Base-by-base conservation (phyloP, 2,888 invertebrate genomes). In the Acrobasis suavella region DNA sequence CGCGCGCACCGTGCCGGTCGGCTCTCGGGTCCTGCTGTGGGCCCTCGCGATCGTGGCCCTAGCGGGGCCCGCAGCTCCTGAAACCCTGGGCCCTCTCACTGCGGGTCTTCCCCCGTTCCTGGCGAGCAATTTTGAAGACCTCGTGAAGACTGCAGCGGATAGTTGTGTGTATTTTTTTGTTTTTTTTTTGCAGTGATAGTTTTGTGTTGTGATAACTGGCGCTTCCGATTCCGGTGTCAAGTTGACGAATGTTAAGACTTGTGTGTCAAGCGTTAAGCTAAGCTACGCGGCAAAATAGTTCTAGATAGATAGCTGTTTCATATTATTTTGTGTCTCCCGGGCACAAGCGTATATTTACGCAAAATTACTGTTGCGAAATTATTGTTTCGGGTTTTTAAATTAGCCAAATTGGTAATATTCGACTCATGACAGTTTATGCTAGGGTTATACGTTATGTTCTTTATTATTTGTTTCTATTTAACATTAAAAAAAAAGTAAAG, bases 121-220 rank as follows among this genome's bases (percentile, higher is more conserved):
- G 60, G 65, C 72, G 8, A 69, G 73, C 17, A 78, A 77, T 69
- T 75, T 81, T 59, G 80, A 81, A 17, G 80, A 81, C 58, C 74
- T 85, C 37, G 72, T 85, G 67, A 78, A 76, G 62, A 77, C 79
- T 2, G 84, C 83, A 1, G 75, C 81, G 2, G 74, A 74, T 7
- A 78, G 81, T 58, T 85, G 85, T 85, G 80, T 52, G 84, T 80
- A 46, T 55, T 46, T 60, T 16, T 39, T 50, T 37, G 22, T 56
- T 8, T 17, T 8, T 55, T 9, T 9, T 50, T 50, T 58, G n/a
- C 9, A 6, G 12, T 14, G 12, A 14, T 42, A 10, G 55, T 49
- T n/a, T 32, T 16, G 49, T 32, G 58, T 15, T 50, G 59, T 50
- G 38, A 51, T 60, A 39, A 50, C 15, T 15, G 59, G 38, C 12